Conservation (phyloP, 1,140 invertebrate genomes). For the Diuraphis noxia region DNA sequence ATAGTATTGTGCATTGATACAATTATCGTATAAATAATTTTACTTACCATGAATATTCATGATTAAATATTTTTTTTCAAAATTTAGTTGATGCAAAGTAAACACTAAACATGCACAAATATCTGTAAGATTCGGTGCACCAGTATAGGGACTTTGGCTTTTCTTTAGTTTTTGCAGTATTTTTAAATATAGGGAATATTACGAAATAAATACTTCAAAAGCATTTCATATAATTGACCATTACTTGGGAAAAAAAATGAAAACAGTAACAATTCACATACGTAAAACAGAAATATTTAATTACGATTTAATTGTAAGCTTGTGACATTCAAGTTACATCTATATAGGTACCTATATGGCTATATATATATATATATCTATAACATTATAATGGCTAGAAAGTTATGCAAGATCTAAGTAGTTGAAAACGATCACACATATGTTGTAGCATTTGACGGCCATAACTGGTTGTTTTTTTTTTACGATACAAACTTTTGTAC, state of each 20-base stretch:
- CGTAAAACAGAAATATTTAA: background rate
- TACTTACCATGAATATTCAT: background rate
- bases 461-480: background rate
- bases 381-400: background rate
- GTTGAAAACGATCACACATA: background rate
- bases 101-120: background rate
- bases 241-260: background rate
- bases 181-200: background rate
- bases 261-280: background rate
- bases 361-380: too few species aligned
- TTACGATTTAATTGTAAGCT: background rate
- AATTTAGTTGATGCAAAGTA: background rate
- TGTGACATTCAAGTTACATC: background rate
- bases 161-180: background rate
- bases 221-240: background rate
- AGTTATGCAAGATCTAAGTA: background rate
- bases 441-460: background rate
- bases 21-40: too few species aligned
- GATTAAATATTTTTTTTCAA: background rate
- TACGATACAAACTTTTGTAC: background rate
- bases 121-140: background rate
- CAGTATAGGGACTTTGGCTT: too few species aligned
- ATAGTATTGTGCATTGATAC: too few species aligned
- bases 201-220: background rate
- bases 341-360: too few species aligned